Evolutionary conservation across 2,797 vertebrate species (phyloP), one percentile per base, ranked within the genome.

Genomic region (Xenentodon cancila): DNA sequence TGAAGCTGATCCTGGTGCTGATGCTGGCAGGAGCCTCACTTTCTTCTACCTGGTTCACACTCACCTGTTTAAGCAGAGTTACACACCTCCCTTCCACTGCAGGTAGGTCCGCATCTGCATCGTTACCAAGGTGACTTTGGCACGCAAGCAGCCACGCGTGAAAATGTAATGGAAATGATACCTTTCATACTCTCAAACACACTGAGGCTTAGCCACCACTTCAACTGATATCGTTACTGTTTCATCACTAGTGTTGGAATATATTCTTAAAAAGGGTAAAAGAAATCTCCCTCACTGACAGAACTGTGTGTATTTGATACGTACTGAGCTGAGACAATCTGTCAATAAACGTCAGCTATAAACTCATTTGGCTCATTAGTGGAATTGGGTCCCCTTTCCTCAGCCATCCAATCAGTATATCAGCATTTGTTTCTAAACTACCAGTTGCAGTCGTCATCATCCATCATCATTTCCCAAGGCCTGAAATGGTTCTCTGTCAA

Each of bases 1-100:
- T 99, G 90, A 99, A 99, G 86, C 93, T 97, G 62, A 99, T 99
- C 77, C 92, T 99, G 69, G 94, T 99, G 75, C 93, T 99, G 82
- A 95, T 99, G 91, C 91, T 99, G 73, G 96, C 96, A 7, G 98
- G 97, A 68, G 96, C 98, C 53, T 97, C 97, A 0, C 89, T 99
- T 30, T 90, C 97, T 30, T 95, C 97, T 47, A 97, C 96, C 0
- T 99, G 98, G 98, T 98, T 98, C 80, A 98, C 97, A 12, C 94
- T 99, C 77, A 99, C 96, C 70, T 98, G 97, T 84, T 82, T 98
- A 75, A 96, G 85, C 84, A 94, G 85, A 53, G 86, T 96, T 80
- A 98, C 97, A 53, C 96, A 99, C 84, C 94, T 99, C n/a, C 97
- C 96, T 80, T 93, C 97, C 87, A 98, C 95, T 18, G 92, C 95